Conservation (phyloP, 1,140 invertebrate genomes). For the Formica exsecta region DNA sequence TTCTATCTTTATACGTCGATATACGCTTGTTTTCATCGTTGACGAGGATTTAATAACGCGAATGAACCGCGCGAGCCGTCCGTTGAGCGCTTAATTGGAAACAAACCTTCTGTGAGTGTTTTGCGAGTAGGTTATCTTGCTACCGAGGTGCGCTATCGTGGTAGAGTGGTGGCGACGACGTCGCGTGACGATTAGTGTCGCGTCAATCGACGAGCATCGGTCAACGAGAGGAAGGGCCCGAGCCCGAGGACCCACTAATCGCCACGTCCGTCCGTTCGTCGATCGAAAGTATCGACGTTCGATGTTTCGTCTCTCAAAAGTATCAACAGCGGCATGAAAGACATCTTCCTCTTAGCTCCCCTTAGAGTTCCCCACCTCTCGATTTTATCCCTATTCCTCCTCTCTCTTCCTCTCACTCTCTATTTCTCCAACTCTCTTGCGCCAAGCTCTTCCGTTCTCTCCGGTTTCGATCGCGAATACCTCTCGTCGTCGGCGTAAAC, state of each 20-base stretch:
- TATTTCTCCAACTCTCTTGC: neutral
- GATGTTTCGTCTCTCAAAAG: neutral
- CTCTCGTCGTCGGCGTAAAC: slow-evolving; percentile 60
- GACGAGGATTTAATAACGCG: slow-evolving; percentile 9
- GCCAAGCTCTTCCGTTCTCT: slow-evolving; percentile 43
- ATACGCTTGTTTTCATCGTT: neutral
- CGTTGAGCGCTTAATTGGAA: slow-evolving; percentile 16
- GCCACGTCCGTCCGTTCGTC: neutral
- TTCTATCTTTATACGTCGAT: no score
- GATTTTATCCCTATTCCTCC: neutral
- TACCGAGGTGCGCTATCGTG: slow-evolving; percentile 20
- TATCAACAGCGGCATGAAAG: neutral
- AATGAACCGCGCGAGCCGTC: neutral
- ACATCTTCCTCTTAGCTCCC: slow-evolving; percentile 18
- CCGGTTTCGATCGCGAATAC: slow-evolving; percentile 55
- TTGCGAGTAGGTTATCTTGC: slow-evolving; percentile 64
- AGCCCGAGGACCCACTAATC: neutral
- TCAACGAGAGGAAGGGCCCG: neutral
- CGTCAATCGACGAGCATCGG: neutral
- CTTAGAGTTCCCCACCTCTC: neutral
- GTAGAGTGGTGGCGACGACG: neutral
- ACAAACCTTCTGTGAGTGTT: slow-evolving; percentile 46
- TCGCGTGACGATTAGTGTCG: slow-evolving; percentile 49
- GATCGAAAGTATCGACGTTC: neutral
- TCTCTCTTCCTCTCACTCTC: slow-evolving; percentile 13